Evolutionary conservation across 92 coral and sea anemone genomes (phyloP).

Genomic region (Epizoanthus ramosus): DNA sequence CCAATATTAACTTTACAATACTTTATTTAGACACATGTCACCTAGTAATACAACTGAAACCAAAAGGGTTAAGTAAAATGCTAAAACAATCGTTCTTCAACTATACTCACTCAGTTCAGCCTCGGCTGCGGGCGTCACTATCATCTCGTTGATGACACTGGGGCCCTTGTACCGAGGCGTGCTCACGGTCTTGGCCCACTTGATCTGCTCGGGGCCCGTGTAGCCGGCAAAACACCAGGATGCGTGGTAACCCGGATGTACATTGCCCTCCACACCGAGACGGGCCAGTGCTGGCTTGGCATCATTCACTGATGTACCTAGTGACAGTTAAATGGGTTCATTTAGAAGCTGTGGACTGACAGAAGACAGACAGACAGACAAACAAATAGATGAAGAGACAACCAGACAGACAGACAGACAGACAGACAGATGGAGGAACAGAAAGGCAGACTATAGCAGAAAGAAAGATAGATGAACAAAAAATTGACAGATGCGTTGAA

Average conservation of each 20-base stretch:
- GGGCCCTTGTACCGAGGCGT: slow-evolving; percentile 91
- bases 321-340: not conserved
- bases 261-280: slow-evolving; percentile 91
- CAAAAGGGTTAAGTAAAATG: too few species aligned
- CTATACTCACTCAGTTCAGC: slow-evolving; percentile 81
- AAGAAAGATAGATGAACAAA: not conserved
- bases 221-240: slow-evolving; percentile 98
- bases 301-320: slow-evolving; percentile 92
- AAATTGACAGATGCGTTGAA: not conserved
- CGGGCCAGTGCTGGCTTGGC: slow-evolving; percentile 79
- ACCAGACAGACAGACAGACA: not conserved
- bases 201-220: slow-evolving; percentile 92
- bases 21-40: too few species aligned
- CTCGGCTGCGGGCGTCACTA: slow-evolving; percentile 88
- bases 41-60: too few species aligned
- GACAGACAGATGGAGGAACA: not conserved
- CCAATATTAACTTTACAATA: too few species aligned
- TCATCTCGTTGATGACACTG: slow-evolving; percentile 89
- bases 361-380: not conserved
- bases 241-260: slow-evolving; percentile 97
- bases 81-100: not conserved
- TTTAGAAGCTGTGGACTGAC: not conserved
- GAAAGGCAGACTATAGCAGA: not conserved
- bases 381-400: too few species aligned
- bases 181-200: slow-evolving; percentile 86